phyloP scores from a whole-genome alignment of 2,797 vertebrate species.

The Champsocephalus gunnari region DNA sequence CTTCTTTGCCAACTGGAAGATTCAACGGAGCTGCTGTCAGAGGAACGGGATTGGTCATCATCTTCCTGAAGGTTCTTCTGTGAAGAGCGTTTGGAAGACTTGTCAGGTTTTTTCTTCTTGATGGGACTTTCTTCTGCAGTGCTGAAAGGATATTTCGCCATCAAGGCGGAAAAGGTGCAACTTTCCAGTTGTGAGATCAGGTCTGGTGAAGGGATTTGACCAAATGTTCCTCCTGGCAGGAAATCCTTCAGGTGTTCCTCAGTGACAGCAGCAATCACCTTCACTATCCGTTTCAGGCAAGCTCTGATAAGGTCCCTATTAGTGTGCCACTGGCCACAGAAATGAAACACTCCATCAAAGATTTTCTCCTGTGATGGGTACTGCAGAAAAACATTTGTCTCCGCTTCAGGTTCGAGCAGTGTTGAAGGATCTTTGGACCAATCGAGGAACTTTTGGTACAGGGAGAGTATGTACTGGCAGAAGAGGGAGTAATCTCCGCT shows the following conservation, averaged over 20 bases:
- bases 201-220: slow-evolving; percentile 62
- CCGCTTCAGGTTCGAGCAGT: slow-evolving; percentile 77
- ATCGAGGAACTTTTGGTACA: slow-evolving; percentile 83
- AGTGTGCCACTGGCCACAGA: slow-evolving; percentile 76
- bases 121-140: slow-evolving; percentile 13
- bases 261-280: slow-evolving; percentile 75
- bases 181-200: slow-evolving; percentile 61
- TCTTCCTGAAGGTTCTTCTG: slow-evolving; percentile 38
- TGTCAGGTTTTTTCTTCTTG: slow-evolving; percentile 45
- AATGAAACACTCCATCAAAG: slow-evolving; percentile 79
- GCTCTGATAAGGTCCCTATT: slow-evolving; percentile 77
- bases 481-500: slow-evolving; percentile 78
- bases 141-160: slow-evolving; percentile 81
- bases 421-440: slow-evolving; percentile 81
- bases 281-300: slow-evolving; percentile 80
- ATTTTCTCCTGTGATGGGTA: slow-evolving; percentile 79
- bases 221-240: slow-evolving; percentile 81
- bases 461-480: slow-evolving; percentile 73
- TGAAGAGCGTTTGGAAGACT: slow-evolving; percentile 20
- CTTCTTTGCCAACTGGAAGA: fast-evolving
- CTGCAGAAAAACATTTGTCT: slow-evolving; percentile 81
- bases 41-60: neutral
- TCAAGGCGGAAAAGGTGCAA: slow-evolving; percentile 81
- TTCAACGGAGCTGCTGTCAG: slow-evolving; percentile 22
- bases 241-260: slow-evolving; percentile 83